A percentile compares a stretch with the other conserved stretches of the same genome.
phyloP scores from a whole-genome alignment of 2,797 vertebrate genomes.

The Hipposideros larvatus region DNA sequence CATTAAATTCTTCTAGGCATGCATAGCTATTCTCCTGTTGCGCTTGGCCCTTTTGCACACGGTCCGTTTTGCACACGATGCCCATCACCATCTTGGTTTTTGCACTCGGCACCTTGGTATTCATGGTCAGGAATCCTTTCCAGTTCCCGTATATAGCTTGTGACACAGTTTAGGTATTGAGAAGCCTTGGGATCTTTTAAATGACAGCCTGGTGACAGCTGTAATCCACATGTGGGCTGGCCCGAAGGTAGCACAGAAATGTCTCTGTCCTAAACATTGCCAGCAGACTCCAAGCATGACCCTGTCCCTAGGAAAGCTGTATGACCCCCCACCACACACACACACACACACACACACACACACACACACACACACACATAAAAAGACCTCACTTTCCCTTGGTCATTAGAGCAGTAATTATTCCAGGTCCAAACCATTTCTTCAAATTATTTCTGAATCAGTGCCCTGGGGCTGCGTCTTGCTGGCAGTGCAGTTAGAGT shows the following conservation, averaged over 20 bases:
- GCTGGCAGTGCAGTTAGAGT: not conserved
- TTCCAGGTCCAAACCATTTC: not conserved
- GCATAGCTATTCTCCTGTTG: not conserved
- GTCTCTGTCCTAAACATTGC: not conserved
- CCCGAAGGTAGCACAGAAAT: not conserved
- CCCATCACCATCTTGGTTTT: not conserved
- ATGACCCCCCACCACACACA: too few relatives aligned
- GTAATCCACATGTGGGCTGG: not conserved
- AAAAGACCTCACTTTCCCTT: not conserved
- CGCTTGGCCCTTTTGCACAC: accelerated
- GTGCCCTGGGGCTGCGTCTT: not conserved
- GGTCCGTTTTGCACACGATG: not conserved
- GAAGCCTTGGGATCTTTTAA: not conserved
- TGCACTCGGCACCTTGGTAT: not conserved
- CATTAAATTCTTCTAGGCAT: not conserved
- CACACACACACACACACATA: not conserved
- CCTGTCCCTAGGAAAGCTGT: accelerated
- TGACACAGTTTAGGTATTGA: not conserved
- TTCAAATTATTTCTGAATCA: not conserved
- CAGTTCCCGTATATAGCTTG: not conserved
- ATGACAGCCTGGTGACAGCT: not conserved
- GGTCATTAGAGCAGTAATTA: not conserved
- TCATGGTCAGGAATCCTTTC: not conserved
- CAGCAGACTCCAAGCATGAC: not conserved
- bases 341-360: too few relatives aligned